Evolutionary conservation across 1,140 invertebrate species (phyloP).

Genomic region (Temnothorax curvispinosus): DNA sequence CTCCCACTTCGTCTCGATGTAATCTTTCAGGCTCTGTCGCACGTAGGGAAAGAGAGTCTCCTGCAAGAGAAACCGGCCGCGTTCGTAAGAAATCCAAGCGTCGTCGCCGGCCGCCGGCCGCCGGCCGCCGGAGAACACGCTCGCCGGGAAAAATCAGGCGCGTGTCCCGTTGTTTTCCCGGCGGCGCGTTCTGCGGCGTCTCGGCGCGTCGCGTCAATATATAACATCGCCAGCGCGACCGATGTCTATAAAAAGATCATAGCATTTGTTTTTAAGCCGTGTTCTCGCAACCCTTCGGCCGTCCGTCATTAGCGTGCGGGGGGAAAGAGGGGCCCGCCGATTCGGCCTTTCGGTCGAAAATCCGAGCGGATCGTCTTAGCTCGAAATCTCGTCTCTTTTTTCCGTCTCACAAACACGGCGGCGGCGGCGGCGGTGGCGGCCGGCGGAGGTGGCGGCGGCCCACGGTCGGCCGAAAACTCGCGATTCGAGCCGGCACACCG

Average conservation of each 20-base stretch:
- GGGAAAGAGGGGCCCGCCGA: too few species aligned
- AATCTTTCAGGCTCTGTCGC: constrained; percentile 89
- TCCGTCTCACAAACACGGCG: constrained; percentile 16
- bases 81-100: background rate
- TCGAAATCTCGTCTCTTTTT: background rate
- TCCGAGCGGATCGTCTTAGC: background rate
- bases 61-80: constrained; percentile 84
- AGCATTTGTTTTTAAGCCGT: constrained; percentile 30
- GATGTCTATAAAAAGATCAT: constrained; percentile 38
- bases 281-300: background rate
- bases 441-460: background rate
- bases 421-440: background rate
- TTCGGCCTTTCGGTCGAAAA: background rate
- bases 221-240: background rate
- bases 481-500: constrained; percentile 50
- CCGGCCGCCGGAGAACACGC: background rate
- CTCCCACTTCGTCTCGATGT: constrained; percentile 90
- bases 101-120: background rate
- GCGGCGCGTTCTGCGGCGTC: constrained; percentile 40
- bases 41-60: constrained; percentile 94
- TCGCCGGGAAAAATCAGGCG: constrained; percentile 25
- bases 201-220: constrained; percentile 54
- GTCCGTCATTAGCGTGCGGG: background rate
- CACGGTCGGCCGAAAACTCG: constrained; percentile 30
- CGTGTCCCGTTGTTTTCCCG: constrained; percentile 34